Base-by-base conservation (phyloP, 2,797 vertebrate genomes). In the Rhincodon typus region DNA sequence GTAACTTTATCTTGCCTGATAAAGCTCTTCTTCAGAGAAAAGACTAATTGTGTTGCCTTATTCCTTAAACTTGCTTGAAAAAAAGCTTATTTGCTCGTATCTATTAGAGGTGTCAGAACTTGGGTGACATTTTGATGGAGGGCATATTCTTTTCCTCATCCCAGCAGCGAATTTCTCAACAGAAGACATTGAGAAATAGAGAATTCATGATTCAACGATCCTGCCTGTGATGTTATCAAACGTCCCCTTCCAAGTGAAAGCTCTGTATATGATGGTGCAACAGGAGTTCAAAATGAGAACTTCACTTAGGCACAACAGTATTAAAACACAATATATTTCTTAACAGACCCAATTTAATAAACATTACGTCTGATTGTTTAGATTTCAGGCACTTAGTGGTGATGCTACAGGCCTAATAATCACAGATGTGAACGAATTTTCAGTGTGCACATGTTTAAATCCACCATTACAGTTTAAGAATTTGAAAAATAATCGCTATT, bases 321-420 rank as follows among this genome's bases (percentile, higher is more conserved):
- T 30, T 88, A 25, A 53, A 46, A 62, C 87, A 34, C 10, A 62
- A 34, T 90, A 62, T 23, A 42, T 23, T 84, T 38, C 19, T 34
- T 77, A 77, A 84, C 23, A 38, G 15, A 38, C 38, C 38, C 79
- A 84, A 84, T 21, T 23, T 42, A 84, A 84, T 84, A 84, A 21
- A 84, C 21, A 38, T 82, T 96, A 72, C 7, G 95, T 96, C 96
- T 95, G 95, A 96, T 94, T 95, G 95, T 46, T 87, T 1, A 96
- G 96, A 66, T 96, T 23, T 67, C 10, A 94, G 97, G 97, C 97
- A 97, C 96, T 84, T 84, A 23, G 38, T 34, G 72, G 1, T 74
- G 42, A 42, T 84, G 79, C 42, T 42, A 84, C 38, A 21, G 38
- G 19, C 38, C 79, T 21, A 82, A 4, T 42, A 42, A 82, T 23